These are phyloP conservation scores for Callyntrura sp. DNA, from an alignment of 2,888 invertebrate species.

Conservation along the genomic window DNA sequence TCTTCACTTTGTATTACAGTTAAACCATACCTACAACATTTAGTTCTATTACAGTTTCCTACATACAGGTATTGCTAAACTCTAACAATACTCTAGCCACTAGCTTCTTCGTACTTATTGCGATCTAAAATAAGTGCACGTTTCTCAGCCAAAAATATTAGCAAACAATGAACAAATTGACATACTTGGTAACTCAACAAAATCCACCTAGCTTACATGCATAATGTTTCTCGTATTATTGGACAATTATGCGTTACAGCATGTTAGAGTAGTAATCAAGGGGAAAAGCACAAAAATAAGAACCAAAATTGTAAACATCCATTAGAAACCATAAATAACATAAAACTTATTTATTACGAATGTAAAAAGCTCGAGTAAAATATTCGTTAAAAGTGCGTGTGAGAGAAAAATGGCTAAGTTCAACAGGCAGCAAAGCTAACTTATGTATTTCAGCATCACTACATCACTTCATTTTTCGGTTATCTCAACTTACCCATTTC, in stretches of 20 bases:
- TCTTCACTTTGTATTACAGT: neutral
- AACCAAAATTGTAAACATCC: neutral
- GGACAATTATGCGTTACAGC: too few species aligned
- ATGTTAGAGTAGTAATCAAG: too few species aligned
- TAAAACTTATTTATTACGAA: neutral
- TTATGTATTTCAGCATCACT: slow-evolving; percentile 60
- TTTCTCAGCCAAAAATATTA: neutral
- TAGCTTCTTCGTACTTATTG: too few species aligned
- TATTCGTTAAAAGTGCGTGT: slow-evolving; percentile 40
- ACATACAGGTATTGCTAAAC: too few species aligned
- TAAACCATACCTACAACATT: neutral
- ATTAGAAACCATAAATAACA: neutral
- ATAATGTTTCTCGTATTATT: neutral
- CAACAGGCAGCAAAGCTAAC: slow-evolving; percentile 59
- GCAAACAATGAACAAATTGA: neutral
- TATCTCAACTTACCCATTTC: slow-evolving; percentile 82
- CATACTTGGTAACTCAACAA: too few species aligned
- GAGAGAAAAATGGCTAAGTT: slow-evolving; percentile 55
- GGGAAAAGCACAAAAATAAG: neutral
- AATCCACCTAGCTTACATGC: neutral
- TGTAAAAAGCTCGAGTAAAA: slow-evolving; percentile 10
- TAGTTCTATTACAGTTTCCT: too few species aligned
- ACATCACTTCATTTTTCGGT: slow-evolving; percentile 41
- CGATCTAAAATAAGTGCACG: too few species aligned
- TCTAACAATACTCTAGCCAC: too few species aligned